phyloP scores from a whole-genome alignment of 2,797 vertebrate genomes.

The Leuciscus waleckii region DNA sequence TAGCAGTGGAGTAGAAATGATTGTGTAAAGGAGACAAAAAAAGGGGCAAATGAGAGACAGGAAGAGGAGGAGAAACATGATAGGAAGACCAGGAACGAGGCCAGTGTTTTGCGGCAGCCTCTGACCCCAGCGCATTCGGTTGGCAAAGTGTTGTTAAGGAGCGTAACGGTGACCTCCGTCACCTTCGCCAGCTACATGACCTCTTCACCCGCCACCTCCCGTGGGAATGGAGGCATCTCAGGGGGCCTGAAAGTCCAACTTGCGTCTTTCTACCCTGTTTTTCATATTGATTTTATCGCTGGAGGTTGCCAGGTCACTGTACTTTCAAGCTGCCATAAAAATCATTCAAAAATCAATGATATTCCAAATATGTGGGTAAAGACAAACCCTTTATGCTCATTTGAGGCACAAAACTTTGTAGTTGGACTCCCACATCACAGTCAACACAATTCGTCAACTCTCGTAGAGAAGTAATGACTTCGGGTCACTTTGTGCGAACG shows the following conservation, averaged over 20 bases:
- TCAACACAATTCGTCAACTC: neutral
- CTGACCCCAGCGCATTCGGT: conserved; percentile 53
- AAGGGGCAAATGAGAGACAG: neutral
- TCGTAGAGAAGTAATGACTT: neutral
- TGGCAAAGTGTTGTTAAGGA: conserved; percentile 55
- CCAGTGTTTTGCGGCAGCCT: neutral
- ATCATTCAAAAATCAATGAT: neutral
- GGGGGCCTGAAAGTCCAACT: conserved; percentile 5
- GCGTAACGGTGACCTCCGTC: conserved; percentile 2
- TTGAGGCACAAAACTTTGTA: neutral
- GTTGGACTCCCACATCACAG: neutral
- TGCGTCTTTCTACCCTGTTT: neutral
- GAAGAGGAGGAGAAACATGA: conserved; percentile 21
- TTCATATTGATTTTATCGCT: neutral
- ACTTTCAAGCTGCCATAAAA: neutral
- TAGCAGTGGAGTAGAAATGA: conserved; percentile 46
- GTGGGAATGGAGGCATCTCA: neutral
- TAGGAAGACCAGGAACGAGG: neutral
- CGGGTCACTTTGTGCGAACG: neutral
- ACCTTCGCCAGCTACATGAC: conserved; percentile 35
- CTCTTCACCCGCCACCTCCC: conserved; percentile 41
- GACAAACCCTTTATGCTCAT: neutral
- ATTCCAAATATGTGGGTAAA: neutral
- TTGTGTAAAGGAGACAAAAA: neutral
- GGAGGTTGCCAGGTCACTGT: conserved; percentile 2